Evolutionary conservation across 2,797 vertebrate genomes (phyloP), one percentile per base, ranked within the genome.

Genomic region (Graptemys geographica): DNA sequence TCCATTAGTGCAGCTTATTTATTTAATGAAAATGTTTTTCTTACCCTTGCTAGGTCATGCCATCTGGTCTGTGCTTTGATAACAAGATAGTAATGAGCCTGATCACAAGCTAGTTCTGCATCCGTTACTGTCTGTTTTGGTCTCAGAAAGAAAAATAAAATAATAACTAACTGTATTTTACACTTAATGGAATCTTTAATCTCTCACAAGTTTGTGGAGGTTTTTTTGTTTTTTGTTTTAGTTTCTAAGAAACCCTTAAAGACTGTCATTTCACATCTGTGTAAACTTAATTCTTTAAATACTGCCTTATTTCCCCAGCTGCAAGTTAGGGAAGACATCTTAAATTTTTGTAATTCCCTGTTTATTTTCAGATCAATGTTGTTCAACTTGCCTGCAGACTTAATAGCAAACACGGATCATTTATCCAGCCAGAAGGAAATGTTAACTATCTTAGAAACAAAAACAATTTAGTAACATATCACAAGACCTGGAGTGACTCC

Each of bases 11-110:
- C 85, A 86, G 83, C 88, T 90, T 95, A 95, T 96, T 95, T 95
- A 96, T 96, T 96, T 92, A 92, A 96, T 96, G 94, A 96, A 90
- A 95, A 90, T 51, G 72, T 95, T 28, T 79, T 88, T 94, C 98
- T 98, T 98, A 98, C 98, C 98, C 98, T 98, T 53, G 98, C 98
- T 84, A 98, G 96, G 96, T 99, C 98, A 76, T 98, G 91, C 98
- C 98, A 99, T 97, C 98, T 98, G 97, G 88, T 98, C 95, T 97
- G 98, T 52, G 98, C 98, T 97, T 98, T 98, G 94, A 97, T 96
- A 90, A 97, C 93, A 57, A 99, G 98, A 94, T 98, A 98, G 95
- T 98, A 96, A 97, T 99, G 99, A 93, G 98, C 96, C 86, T 99
- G 98, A 81, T 99, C 98, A 95, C 98, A 98, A 90, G 98, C 98